Evolutionary conservation across 2,888 invertebrate species (phyloP), one percentile per base, ranked within the genome.

Genomic region (Plebejus argus): DNA sequence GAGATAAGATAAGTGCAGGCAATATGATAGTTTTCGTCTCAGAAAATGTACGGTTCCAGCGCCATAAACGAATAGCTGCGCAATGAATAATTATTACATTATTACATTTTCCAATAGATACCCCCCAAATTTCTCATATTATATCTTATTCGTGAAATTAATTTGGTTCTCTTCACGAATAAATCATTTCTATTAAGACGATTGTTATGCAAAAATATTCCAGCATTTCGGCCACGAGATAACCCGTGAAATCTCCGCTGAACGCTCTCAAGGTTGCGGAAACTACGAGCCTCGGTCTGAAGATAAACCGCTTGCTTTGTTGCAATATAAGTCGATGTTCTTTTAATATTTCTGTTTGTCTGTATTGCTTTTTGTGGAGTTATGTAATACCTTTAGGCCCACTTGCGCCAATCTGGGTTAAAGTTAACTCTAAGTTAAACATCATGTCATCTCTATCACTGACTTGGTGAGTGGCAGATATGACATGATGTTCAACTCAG

Each of bases 131-230:
- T 61, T 10, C 20, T 20, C 20, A 8, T 61, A 20, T 2, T 61
- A 20, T 8, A 8, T 23, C 23, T 8, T 20, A 10, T 10, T 23
- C 58, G 10, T 10, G 10, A 20, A 20, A 61, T 61, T 61, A 23
- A 61, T 61, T 61, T 61, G 58, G 10, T 61, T 61, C 3, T 58
- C 58, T 23, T 20, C 10, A 20, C 8, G 20, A 3, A 61, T 20
- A 20, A 20, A 61, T 58, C 58, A 18, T 8, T 58, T 58, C 20
- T 58, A 58, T 23, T 61, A 10, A 61, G 20, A 61, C 23, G 58
- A 61, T 61, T 20, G 58, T 20, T 61, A 61, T 61, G 58, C 58
- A 20, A 61, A 61, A 61, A 61, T 61, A 61, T 61, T 61, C 58
- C 23, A 23, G 8, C 58, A 61, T 61, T 61, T 23, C 58, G 23